Evolutionary conservation across 2,113 vertebrate genomes (phyloP).

Genomic region (Ctenomys sociabilis): DNA sequence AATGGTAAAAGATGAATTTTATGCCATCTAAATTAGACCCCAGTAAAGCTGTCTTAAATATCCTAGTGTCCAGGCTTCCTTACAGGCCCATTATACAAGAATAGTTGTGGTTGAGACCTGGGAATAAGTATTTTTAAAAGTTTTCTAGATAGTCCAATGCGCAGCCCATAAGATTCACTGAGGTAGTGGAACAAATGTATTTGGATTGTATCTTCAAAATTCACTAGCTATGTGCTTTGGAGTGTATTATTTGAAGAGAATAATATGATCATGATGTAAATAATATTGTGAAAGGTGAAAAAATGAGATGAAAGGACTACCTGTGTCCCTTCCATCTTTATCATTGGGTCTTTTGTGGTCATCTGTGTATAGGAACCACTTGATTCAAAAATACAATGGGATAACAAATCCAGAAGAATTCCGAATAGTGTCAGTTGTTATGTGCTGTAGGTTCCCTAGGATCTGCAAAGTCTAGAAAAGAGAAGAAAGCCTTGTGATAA

Average conservation of each 20-base stretch:
- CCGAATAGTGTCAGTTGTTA: background rate
- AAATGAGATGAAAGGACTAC: no score
- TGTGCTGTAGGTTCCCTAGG: background rate
- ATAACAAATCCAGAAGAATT: background rate
- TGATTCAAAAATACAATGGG: background rate
- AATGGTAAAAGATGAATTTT: slow-evolving; percentile 24
- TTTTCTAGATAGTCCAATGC: background rate
- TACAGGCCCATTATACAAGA: background rate
- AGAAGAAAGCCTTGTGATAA: background rate
- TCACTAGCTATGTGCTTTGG: background rate
- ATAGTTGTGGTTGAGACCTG: background rate
- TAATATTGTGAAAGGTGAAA: no score
- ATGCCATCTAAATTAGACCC: background rate
- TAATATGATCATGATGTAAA: no score
- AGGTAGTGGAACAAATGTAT: background rate
- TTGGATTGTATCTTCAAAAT: background rate
- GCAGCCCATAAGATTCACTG: background rate
- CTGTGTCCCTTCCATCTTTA: no score
- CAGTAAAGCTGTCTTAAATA: background rate
- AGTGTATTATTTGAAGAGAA: background rate
- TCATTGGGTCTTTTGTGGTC: no score
- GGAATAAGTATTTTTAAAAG: background rate
- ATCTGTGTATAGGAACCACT: no score
- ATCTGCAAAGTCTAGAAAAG: background rate
- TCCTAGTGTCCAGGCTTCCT: background rate